A percentile compares a stretch with the other conserved stretches of the same genome.
Conservation (phyloP, 2,113 vertebrate species). For the Condylura cristata region DNA sequence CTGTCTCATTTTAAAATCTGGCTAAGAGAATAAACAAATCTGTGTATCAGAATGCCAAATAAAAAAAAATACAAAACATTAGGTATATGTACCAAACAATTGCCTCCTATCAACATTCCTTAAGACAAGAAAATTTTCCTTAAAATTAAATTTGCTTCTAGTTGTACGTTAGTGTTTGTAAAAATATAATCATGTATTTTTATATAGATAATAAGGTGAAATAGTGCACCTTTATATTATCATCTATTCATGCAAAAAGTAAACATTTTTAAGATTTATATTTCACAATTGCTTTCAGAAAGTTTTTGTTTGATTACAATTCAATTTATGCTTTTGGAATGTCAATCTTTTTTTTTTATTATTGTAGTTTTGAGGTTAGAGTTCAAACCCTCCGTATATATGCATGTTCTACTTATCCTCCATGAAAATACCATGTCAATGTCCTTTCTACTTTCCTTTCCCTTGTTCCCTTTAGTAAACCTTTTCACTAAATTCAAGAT, state of each 20-base stretch:
- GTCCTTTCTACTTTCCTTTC: not conserved
- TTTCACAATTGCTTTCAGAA: not conserved
- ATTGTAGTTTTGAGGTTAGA: not conserved
- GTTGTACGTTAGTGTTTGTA: not conserved
- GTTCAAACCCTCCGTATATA: not conserved
- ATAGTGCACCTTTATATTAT: not conserved
- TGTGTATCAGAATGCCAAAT: not conserved
- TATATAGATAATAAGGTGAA: not conserved
- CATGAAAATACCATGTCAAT: not conserved
- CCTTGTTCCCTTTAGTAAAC: not conserved
- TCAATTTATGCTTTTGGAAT: not conserved
- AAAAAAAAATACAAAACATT: not conserved
- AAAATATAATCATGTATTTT: too few species aligned
- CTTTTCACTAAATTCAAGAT: too few species aligned
- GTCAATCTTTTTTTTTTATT: not conserved
- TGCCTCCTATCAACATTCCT: not conserved
- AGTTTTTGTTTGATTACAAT: not conserved
- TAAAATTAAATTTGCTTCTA: not conserved
- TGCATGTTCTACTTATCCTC: not conserved
- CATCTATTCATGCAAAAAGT: not conserved
- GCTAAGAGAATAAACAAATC: not conserved
- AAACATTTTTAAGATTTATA: not conserved
- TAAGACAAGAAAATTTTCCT: not conserved
- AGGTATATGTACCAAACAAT: not conserved
- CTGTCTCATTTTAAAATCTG: not conserved